Base-by-base conservation (phyloP, 2,113 vertebrate species). In the Eulemur rufifrons region DNA sequence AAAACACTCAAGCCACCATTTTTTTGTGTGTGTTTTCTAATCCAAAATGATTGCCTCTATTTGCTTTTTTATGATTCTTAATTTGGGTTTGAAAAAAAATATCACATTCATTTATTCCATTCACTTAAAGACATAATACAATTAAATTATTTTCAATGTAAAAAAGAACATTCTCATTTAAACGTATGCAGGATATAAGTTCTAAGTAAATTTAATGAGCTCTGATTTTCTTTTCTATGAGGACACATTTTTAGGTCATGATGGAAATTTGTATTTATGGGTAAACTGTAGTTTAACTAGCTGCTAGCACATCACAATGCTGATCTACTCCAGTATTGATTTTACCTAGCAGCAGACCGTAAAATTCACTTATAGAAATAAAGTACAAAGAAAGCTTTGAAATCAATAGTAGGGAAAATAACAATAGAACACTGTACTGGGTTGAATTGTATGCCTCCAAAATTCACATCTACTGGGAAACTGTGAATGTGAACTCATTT, bases 291-390 rank as follows among this genome's bases (percentile, higher is more conserved):
- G 15, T 4, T 76, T 4, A 68, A 37, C 45, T 80, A 45, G 17
- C 59, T 56, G 27, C 45, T 63, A 56, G 68, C 21, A 80, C 37
- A 52, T 76, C 29, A 77, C 45, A 84, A 45, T 45, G 50, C 32
- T 50, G 45, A 73, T 7, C 52, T 1, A 5, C 6, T 71, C 74
- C 20, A 39, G 27, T 20, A 23, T 11, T 17, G 20, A 84, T 32
- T 42, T 6, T 29, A 2, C 56, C 42, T 69, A 63, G 74, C n/a
- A 89, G 42, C 0, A 88, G 34, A 56, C 12, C 18, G 64, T 85
- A 86, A 91, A 89, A 76, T 56, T 88, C 77, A 94, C 42, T 54
- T 89, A 52, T 4, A 69, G 23, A 93, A 96, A 93, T 81, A 45
- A 73, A 90, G 15, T 25, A 82, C 52, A 56, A 91, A 87, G 2